These are phyloP conservation scores for Nymphicus hollandicus DNA, from an alignment of 2,113 vertebrate species.

Conservation along the genomic window DNA sequence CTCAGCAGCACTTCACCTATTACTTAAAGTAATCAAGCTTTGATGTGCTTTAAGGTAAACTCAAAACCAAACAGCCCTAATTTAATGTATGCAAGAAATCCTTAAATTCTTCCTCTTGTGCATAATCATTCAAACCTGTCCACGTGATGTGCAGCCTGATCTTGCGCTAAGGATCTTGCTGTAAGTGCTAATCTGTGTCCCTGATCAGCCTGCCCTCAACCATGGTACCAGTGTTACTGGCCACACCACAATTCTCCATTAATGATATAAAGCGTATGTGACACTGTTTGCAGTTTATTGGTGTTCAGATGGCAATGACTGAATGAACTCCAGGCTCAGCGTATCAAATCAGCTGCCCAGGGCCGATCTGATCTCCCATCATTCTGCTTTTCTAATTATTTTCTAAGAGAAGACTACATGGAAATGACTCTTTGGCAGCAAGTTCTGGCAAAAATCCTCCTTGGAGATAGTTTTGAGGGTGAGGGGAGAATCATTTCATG, in stretches of 20 bases:
- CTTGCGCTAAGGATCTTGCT: not conserved
- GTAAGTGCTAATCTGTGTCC: not conserved
- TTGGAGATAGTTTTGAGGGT: not conserved
- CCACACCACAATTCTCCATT: not conserved
- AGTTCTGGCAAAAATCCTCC: not conserved
- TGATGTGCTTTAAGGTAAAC: slow-evolving; percentile 36
- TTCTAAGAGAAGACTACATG: not conserved
- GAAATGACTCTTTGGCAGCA: not conserved
- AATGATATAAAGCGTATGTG: accelerated
- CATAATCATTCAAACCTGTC: not conserved
- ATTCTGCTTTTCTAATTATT: not conserved
- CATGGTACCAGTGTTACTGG: not conserved
- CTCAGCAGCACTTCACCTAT: slow-evolving; percentile 44
- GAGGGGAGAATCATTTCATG: not conserved
- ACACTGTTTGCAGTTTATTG: not conserved
- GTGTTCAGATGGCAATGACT: not conserved
- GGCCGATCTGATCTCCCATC: not conserved
- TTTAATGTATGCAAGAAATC: not conserved
- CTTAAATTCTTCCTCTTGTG: not conserved
- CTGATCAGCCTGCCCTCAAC: not conserved
- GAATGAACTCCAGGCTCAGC: not conserved
- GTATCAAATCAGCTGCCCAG: not conserved
- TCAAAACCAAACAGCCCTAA: not conserved
- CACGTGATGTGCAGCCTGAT: not conserved
- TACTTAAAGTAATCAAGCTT: slow-evolving; percentile 41